These are phyloP conservation scores for Paramormyrops hopkinsi DNA, from an alignment of 2,797 vertebrate genomes.

Conservation along the genomic window DNA sequence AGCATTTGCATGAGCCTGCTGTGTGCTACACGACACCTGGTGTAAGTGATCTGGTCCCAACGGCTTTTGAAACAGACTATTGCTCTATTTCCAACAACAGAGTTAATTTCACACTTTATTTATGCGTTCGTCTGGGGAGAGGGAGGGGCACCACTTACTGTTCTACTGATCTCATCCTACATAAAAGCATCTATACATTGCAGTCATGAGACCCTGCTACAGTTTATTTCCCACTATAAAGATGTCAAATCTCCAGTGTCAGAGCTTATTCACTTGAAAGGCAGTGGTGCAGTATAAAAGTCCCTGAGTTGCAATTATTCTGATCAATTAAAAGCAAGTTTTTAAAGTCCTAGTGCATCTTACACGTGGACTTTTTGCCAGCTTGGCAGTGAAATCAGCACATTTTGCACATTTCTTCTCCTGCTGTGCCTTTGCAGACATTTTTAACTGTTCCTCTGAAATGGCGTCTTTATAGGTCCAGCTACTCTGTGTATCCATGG, in stretches of 20 bases:
- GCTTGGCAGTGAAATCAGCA: neutral
- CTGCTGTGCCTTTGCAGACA: neutral
- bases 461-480: neutral
- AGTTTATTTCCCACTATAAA: conserved; percentile 3
- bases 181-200: neutral
- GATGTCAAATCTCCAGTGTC: neutral
- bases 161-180: neutral
- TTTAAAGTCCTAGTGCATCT: neutral
- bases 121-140: neutral
- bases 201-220: neutral
- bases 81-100: neutral
- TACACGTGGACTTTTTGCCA: neutral
- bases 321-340: neutral
- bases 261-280: neutral
- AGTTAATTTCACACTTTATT: neutral
- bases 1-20: neutral
- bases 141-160: neutral
- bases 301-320: neutral
- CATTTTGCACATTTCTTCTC: neutral
- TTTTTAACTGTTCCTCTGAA: neutral
- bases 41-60: neutral
- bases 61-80: neutral
- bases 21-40: neutral
- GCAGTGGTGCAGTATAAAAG: neutral
- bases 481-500: neutral